Base-by-base conservation (phyloP, 2,113 vertebrate genomes). In the Geococcyx californianus region DNA sequence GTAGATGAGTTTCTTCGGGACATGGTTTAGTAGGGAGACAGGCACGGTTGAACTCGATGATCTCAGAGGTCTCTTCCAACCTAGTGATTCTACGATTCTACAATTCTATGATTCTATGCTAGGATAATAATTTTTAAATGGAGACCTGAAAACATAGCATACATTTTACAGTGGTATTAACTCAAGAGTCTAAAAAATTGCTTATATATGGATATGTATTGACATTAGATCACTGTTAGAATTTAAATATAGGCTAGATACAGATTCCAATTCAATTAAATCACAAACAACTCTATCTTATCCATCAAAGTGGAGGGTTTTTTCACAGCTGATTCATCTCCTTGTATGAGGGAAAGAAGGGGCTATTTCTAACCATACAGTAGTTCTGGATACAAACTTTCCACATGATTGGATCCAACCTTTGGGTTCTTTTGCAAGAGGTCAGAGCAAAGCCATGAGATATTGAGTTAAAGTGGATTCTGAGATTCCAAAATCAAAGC, bases 311-410 rank as follows among this genome's bases (percentile, higher is more conserved):
- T 14, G 89, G 56, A 47, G 24, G 14, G 13, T 78, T 95, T 84
- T 69, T 84, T 84, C 84, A 78, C 91, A 92, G 93, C 84, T 91
- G 91, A 55, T 94, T 90, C 72, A 33, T 83, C 76, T 94, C 88
- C 88, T 14, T 52, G 29, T 58, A 36, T 64, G 40, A 58, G 51
- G n/a, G 75, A 87, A 44, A 82, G 23, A 85, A 91, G 21, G 7
- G 36, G 29, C 49, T 72, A 40, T 67, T 89, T 56, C 79, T 93
- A 83, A 83, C 54, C 55, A 34, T 7, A 24, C 28, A 77, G 47
- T 60, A 80, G 38, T 45, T 76, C 79, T 70, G 67, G 34, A 73
- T 93, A 90, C 94, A 97, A 86, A 69, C 75, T 93, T 91, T 79
- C 81, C 96, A 87, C 58, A 49, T 91, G 95, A 91, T 95, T 95